Evolutionary conservation across 2,113 vertebrate genomes (phyloP).

Genomic region (Pygoscelis adeliae): DNA sequence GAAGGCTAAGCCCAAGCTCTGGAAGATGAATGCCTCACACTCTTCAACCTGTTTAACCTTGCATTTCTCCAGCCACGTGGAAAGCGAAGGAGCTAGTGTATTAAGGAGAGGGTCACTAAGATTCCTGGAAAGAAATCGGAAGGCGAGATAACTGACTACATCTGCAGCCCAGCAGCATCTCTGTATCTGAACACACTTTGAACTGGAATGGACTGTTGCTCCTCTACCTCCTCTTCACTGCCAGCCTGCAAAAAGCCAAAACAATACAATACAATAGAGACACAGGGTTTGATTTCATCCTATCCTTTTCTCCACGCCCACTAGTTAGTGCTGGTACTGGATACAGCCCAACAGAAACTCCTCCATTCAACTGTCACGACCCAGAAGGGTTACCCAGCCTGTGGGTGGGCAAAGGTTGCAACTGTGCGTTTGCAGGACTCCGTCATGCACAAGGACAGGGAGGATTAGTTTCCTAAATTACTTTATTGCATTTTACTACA

Average conservation of each 20-base stretch:
- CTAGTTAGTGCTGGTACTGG: not conserved
- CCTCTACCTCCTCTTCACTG: not conserved
- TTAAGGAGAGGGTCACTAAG: not conserved
- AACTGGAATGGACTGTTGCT: not conserved
- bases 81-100: not conserved
- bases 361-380: rapidly evolving
- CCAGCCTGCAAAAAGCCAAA: not conserved
- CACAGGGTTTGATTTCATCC: not conserved
- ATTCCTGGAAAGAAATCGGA: not conserved
- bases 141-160: not conserved
- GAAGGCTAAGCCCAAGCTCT: not conserved
- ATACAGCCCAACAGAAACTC: not conserved
- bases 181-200: not conserved
- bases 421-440: not conserved
- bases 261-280: not conserved
- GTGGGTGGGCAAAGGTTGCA: not conserved
- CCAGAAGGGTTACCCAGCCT: not conserved
- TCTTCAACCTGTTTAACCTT: not conserved
- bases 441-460: rapidly evolving
- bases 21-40: not conserved
- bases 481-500: not conserved
- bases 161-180: not conserved
- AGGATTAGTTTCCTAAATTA: not conserved
- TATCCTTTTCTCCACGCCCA: not conserved
- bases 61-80: not conserved